phyloP scores from a whole-genome alignment of 2,797 vertebrate species.

The Parauchenoglanis ngamensis region DNA sequence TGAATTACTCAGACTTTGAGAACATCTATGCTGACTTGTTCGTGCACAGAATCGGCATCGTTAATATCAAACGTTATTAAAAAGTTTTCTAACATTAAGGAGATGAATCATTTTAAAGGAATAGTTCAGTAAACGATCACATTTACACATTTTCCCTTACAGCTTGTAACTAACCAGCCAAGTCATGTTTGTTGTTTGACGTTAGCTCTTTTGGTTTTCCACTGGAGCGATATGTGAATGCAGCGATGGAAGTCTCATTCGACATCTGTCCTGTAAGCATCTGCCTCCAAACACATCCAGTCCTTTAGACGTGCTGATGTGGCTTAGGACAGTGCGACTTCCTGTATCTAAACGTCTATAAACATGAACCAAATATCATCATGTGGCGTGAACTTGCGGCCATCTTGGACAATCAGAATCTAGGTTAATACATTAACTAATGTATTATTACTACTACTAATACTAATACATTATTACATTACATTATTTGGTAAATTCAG shows the following conservation, averaged over 20 bases:
- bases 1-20: constrained; percentile 48
- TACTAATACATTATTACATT: background rate
- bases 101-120: constrained; percentile 14
- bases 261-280: background rate
- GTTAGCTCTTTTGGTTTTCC: background rate
- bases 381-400: background rate
- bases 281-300: background rate
- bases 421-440: background rate
- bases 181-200: background rate
- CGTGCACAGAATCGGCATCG: constrained; percentile 59
- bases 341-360: background rate
- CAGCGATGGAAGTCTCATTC: background rate
- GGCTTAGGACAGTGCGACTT: background rate
- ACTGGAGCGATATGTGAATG: background rate
- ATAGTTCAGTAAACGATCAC: background rate
- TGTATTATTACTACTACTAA: background rate
- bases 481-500: background rate
- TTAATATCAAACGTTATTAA: constrained; percentile 55
- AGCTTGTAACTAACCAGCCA: background rate
- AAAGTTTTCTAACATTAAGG: background rate
- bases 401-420: background rate
- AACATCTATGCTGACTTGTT: constrained; percentile 58
- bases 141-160: background rate
- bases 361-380: background rate
- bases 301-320: background rate